Conservation (phyloP, 2,113 vertebrate species). For the Gnathonemus echidnorhynchus region DNA sequence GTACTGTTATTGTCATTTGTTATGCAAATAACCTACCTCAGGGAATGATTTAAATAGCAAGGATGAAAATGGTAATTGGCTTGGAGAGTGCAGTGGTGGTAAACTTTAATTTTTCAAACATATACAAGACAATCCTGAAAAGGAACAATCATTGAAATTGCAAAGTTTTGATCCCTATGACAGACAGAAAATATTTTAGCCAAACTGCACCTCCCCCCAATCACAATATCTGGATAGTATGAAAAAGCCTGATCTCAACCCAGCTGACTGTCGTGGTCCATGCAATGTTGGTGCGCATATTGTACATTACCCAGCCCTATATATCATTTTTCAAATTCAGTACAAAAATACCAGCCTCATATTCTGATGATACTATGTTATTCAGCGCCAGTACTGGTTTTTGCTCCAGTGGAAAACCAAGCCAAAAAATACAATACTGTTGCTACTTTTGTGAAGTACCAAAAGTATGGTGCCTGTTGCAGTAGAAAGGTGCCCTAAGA, state of each 20-base stretch:
- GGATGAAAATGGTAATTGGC: too few species aligned
- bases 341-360: not conserved
- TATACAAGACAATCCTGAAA: too few species aligned
- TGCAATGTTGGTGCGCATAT: not conserved
- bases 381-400: not conserved
- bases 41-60: too few species aligned
- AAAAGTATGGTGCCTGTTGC: not conserved
- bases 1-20: too few species aligned
- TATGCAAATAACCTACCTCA: too few species aligned
- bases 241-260: not conserved
- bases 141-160: too few species aligned
- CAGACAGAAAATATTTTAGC: too few species aligned
- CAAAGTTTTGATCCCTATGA: too few species aligned
- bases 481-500: not conserved
- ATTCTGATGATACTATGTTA: not conserved
- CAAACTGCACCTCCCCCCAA: too few species aligned
- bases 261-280: not conserved
- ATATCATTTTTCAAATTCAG: not conserved
- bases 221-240: not conserved
- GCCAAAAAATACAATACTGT: not conserved
- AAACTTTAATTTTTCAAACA: too few species aligned
- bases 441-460: not conserved
- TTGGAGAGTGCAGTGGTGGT: too few species aligned
- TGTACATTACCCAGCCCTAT: not conserved
- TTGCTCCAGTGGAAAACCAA: not conserved